A percentile compares a stretch with the other conserved stretches of the same genome.
Conservation (phyloP, 1,140 invertebrate genomes). For the Grapholita molesta region DNA sequence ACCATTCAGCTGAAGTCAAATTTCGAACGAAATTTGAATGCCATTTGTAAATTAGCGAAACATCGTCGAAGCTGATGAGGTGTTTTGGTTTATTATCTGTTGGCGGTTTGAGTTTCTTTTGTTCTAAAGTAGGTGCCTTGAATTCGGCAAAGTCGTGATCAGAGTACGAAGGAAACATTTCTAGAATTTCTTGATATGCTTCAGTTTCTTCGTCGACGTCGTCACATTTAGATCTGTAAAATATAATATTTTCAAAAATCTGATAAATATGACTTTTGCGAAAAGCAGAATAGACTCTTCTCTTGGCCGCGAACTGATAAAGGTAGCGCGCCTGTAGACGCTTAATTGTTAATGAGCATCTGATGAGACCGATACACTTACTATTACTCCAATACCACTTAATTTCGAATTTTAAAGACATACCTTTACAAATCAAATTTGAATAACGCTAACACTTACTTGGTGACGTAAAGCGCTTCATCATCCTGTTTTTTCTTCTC, state of each 20-base stretch:
- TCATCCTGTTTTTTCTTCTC: slow-evolving; percentile 85
- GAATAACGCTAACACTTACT: slow-evolving; percentile 67
- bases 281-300: no score
- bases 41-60: slow-evolving; percentile 79
- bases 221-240: slow-evolving; percentile 78
- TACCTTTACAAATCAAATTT: no score
- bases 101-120: slow-evolving; percentile 31
- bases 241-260: background rate
- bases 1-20: slow-evolving; percentile 80
- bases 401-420: no score
- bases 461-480: slow-evolving; percentile 90
- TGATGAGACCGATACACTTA: no score
- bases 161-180: slow-evolving; percentile 88
- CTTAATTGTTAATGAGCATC: no score
- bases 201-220: slow-evolving; percentile 87
- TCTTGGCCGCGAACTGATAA: no score
- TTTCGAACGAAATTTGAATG: slow-evolving; percentile 80
- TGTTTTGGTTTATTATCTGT: slow-evolving; percentile 42
- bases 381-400: no score
- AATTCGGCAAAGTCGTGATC: slow-evolving; percentile 85
- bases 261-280: no score
- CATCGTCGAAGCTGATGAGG: slow-evolving; percentile 79
- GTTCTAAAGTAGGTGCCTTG: slow-evolving; percentile 62
- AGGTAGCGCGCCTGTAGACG: no score
- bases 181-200: slow-evolving; percentile 83